Evolutionary conservation across 2,888 invertebrate genomes (phyloP), one percentile per base, ranked within the genome.

Genomic region (Hypselothyrea guttata): DNA sequence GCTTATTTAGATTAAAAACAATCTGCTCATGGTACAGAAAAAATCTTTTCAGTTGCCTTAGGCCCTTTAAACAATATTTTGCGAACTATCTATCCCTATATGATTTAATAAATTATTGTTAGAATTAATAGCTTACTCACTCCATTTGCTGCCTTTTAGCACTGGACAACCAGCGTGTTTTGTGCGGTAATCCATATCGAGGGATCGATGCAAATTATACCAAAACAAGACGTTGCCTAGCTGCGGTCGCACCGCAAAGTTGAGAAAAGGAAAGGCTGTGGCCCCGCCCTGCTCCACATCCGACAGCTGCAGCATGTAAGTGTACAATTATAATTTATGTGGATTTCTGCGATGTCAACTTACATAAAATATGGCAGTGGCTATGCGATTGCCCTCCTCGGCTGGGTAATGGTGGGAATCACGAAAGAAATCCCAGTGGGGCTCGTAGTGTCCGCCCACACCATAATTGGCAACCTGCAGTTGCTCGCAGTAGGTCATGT

Each of bases 401-500:
- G 48, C 68, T 0, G 90, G 93, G 90, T 97, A 98, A 84, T 94
- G 94, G 90, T 93, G 94, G 95, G 97, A 91, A 62, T 79, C 72
- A 31, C 71, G 52, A 49, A 82, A 86, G 48, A 96, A 96, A 88
- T 96, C 98, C 90, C 94, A 98, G 90, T 99, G 99, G n/a, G 98
- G 98, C 87, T 98, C 98, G 89, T 99, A 99, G 89, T 99, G 98
- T 0, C 98, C 99, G 7, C 98, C 99, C 71, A 99, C 95, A 11
- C 99, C 99, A 90, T 99, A 99, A 91, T 99, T 99, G 76, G 98
- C 98, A 49, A 99, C 97, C 91, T 99, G 99, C 71, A 99, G 91
- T 86, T 98, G 97, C 90, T 99, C 99, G 4, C 93, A 92, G 16
- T 92, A 93, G 15, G 90, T 90, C 89, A 92, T 90, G 22, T 91